Percentiles rank a stretch among this genome's conserved stretches.
Evolutionary conservation across 2,113 vertebrate genomes (phyloP).

Genomic region (Zapornia atra): DNA sequence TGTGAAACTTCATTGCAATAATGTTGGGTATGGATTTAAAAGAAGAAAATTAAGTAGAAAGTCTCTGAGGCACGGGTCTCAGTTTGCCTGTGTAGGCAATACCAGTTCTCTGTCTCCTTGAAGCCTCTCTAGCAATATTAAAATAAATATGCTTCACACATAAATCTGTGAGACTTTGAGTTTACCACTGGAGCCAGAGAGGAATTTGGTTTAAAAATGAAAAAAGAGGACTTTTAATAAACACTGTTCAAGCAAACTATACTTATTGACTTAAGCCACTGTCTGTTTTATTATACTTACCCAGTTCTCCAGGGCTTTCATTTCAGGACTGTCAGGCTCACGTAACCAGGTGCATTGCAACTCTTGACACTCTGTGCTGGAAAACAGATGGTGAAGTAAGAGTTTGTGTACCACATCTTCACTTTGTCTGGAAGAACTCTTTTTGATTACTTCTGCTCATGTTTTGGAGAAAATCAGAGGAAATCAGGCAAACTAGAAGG

Average conservation of each 20-base stretch:
- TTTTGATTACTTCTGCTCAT: not conserved
- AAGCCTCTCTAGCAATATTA: not conserved
- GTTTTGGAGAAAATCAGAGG: not conserved
- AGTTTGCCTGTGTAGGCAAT: not conserved
- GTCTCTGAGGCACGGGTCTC: not conserved
- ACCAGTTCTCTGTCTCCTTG: not conserved
- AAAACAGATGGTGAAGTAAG: not conserved
- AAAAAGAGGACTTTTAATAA: not conserved
- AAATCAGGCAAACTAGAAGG: not conserved
- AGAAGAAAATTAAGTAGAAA: not conserved
- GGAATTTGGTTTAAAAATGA: not conserved
- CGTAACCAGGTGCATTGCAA: not conserved
- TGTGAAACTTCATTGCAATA: not conserved
- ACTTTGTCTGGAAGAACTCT: not conserved
- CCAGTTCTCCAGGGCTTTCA: not conserved
- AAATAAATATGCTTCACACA: not conserved
- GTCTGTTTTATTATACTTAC: not conserved
- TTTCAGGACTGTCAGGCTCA: not conserved
- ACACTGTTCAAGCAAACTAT: not conserved
- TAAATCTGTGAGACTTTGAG: not conserved
- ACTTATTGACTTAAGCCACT: not conserved
- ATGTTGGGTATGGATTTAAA: not conserved
- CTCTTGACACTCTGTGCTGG: not conserved
- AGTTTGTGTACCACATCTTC: rapidly evolving
- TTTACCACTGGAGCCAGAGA: not conserved